Evolutionary conservation across 2,888 invertebrate species (phyloP).

Genomic region (Geotrupes spiniger): DNA sequence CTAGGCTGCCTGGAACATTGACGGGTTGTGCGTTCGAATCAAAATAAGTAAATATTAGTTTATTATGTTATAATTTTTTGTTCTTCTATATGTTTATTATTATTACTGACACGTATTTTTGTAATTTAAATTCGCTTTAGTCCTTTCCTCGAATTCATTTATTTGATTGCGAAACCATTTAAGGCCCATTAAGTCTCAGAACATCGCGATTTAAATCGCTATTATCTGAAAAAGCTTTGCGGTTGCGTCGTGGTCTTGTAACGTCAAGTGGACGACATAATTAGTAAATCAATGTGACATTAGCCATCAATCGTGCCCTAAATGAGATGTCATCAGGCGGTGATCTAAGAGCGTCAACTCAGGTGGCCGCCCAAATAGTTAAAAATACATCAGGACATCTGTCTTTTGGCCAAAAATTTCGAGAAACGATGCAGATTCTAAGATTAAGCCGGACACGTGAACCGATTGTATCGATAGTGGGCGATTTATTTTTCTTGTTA

Average conservation of each 20-base stretch:
- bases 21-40: too few species aligned
- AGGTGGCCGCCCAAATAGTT: slow-evolving; percentile 19
- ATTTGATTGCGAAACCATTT: too few species aligned
- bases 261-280: slow-evolving; percentile 18
- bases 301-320: slow-evolving; percentile 20
- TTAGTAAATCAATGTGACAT: slow-evolving; percentile 20
- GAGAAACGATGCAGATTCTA: slow-evolving; percentile 18
- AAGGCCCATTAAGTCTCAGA: too few species aligned
- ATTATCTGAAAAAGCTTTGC: too few species aligned
- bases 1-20: slow-evolving; percentile 13
- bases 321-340: slow-evolving; percentile 19
- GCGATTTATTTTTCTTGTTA: slow-evolving; percentile 38
- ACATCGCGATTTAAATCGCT: too few species aligned
- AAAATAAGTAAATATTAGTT: too few species aligned
- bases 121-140: too few species aligned
- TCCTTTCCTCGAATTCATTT: too few species aligned
- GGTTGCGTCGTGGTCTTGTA: slow-evolving; percentile 4
- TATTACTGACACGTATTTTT: too few species aligned
- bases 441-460: slow-evolving; percentile 23
- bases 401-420: slow-evolving; percentile 15
- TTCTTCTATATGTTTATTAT: too few species aligned
- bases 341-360: slow-evolving; percentile 17
- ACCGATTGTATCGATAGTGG: slow-evolving; percentile 27
- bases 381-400: slow-evolving; percentile 20
- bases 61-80: too few species aligned